Evolutionary conservation across 2,888 invertebrate genomes (phyloP).

Genomic region (Tipula unca): DNA sequence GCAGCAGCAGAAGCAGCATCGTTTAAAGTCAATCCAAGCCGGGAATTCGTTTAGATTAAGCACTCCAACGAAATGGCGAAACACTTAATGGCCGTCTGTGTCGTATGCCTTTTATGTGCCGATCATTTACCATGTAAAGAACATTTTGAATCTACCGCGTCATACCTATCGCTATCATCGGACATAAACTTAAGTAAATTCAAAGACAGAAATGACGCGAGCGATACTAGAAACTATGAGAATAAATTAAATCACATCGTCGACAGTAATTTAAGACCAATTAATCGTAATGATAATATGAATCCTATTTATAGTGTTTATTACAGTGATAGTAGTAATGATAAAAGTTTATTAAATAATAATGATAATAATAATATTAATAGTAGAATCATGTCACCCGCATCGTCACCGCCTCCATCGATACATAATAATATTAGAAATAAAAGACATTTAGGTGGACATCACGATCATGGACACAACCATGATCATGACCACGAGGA

Average conservation of each 20-base stretch:
- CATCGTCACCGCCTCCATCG: neutral
- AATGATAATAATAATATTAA: neutral
- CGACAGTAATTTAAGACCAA: neutral
- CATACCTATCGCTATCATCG: constrained; percentile 1
- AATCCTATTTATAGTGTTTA: neutral
- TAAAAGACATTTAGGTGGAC: constrained; percentile 30
- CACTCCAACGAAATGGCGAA: constrained; percentile 42
- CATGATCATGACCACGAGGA: constrained; percentile 30
- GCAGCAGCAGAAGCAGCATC: neutral
- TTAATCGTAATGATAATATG: neutral
- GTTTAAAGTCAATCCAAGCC: neutral
- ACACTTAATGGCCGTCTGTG: constrained; percentile 69
- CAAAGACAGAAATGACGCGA: constrained; percentile 22
- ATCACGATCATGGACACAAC: constrained; percentile 31
- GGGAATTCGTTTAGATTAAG: neutral
- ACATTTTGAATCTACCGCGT: constrained; percentile 45
- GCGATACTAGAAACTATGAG: neutral
- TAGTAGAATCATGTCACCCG: neutral
- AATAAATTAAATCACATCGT: neutral
- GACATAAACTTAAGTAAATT: constrained; percentile 16
- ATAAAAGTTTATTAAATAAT: constrained; percentile 16
- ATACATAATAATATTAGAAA: neutral
- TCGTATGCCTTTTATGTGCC: constrained; percentile 72
- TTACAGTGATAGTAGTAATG: neutral
- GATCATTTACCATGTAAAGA: constrained; percentile 68